Base-by-base conservation (phyloP, 2,888 invertebrate genomes). In the Agonopterix heracliana region DNA sequence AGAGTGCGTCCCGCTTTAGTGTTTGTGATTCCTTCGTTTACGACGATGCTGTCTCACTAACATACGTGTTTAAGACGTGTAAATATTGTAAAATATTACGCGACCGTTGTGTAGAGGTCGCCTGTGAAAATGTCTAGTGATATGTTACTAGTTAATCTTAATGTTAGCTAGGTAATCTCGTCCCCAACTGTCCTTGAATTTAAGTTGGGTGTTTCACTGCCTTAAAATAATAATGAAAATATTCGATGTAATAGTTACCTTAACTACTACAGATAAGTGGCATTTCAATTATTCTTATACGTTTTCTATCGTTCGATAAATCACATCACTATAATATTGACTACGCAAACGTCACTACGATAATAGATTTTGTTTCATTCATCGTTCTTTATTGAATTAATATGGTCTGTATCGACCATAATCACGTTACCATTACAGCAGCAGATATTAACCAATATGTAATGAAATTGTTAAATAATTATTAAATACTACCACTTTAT, bases 191-290 rank as follows among this genome's bases (percentile, higher is more conserved):
- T 82, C 84, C 85, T 87, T 78, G 74, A 80, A 75, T 86, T 87
- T 87, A 77, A 77, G 87, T 87, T 88, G 88, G 88, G 85, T 82
- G 84, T 88, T 82, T 87, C 88, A 88, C 88, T 88, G 88, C 88
- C 88, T 88, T 88, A 88, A 85, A 84, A 68, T 85, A 79, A 81
- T 82, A 74, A 78, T 71, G 72, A 73, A 56, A 74, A 68, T 68
- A 71, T 76, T 82, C 67, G 78, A 69, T 73, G 76, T 86, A 84
- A 85, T 83, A 78, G 78, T 82, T 81, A 81, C 68, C 71, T 78
- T 75, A 82, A 84, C 76, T 83, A 79, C 68, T 83, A 81, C 83
- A 75, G 53, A 76, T 87, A 86, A 85, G 86, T 75, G 78, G 72
- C 77, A 71, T 82, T 78, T 73, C 66, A 73, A 74, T 71, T 70